Conservation (phyloP, 2,797 vertebrate species). For the Jordanella pulchra region DNA sequence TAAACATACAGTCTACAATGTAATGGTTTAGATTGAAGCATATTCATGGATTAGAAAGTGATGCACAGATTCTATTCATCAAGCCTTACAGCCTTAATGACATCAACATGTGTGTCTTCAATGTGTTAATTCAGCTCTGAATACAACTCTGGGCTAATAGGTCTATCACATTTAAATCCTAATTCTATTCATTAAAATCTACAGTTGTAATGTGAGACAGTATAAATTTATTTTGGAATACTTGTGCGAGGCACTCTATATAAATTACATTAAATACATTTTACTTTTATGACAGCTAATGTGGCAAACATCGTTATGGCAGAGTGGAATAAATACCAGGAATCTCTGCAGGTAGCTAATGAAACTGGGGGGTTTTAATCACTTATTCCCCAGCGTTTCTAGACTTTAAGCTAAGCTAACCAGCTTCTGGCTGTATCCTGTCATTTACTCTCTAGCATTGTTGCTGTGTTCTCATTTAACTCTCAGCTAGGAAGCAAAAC, state of each 20-base stretch:
- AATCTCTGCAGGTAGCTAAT: background rate
- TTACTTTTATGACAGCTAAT: background rate
- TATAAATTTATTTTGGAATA: background rate
- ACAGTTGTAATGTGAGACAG: background rate
- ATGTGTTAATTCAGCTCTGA: background rate
- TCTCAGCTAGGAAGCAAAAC: background rate
- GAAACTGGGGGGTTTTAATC: background rate
- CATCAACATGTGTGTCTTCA: background rate
- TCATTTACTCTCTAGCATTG: background rate
- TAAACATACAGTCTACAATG: background rate
- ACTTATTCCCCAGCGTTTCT: background rate
- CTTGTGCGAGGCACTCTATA: background rate
- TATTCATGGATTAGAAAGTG: no score
- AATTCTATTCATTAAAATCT: background rate
- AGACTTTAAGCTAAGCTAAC: constrained; percentile 5
- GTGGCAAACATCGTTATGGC: background rate
- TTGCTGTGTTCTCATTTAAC: background rate
- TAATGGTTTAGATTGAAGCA: no score
- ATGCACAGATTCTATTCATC: no score
- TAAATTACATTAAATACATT: background rate
- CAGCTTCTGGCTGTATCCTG: constrained; percentile 1
- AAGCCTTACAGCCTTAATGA: background rate
- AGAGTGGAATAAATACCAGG: background rate
- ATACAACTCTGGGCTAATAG: no score
- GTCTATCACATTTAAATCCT: background rate